Percentiles rank a stretch among this genome's conserved stretches.
These are phyloP conservation scores for Trichonephila inaurata DNA, from an alignment of 1,140 invertebrate genomes.

Conservation along the genomic window DNA sequence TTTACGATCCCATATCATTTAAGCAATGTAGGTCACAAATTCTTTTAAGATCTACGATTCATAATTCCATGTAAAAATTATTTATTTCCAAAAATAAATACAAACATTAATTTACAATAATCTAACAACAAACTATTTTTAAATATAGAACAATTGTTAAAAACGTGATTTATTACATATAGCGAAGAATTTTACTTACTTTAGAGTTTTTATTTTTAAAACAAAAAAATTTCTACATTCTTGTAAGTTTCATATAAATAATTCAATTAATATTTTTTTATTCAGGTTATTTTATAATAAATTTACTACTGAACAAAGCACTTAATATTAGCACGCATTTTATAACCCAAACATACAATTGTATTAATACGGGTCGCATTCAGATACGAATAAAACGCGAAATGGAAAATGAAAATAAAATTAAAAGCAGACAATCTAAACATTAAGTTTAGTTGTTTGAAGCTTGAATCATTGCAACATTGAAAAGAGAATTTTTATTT, in stretches of 20 bases:
- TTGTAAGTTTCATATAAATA: not conserved
- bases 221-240: not conserved
- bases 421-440: not conserved
- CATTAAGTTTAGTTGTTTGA: constrained; percentile 7
- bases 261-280: not conserved
- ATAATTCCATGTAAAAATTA: not conserved
- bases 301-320: no score
- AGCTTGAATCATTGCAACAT: no score
- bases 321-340: no score
- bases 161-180: not conserved
- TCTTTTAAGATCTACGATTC: not conserved
- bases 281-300: no score
- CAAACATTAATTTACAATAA: no score
- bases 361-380: not conserved
- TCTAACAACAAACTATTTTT: no score
- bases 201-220: not conserved
- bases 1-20: not conserved
- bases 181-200: not conserved
- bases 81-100: not conserved
- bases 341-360: not conserved
- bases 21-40: not conserved
- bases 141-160: not conserved
- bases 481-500: no score
- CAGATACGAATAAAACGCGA: not conserved
- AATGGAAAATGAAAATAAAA: constrained; percentile 3